Conservation (phyloP, 2,888 invertebrate species). For the Anthophora plumipes region DNA sequence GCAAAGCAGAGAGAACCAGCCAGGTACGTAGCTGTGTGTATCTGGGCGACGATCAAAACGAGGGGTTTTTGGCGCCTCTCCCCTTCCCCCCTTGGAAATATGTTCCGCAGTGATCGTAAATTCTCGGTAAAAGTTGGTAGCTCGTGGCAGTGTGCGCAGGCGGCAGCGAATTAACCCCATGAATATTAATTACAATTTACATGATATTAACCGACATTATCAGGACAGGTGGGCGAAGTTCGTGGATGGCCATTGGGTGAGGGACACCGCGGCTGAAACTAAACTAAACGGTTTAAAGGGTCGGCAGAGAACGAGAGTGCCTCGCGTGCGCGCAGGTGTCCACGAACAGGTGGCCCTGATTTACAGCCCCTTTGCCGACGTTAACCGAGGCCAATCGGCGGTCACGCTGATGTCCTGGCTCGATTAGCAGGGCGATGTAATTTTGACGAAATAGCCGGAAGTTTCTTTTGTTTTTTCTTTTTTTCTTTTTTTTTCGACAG, state of each 20-base stretch:
- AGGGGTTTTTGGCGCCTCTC: not conserved
- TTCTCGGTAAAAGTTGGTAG: conserved; percentile 77
- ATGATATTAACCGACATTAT: conserved; percentile 84
- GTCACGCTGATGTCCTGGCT: conserved; percentile 31
- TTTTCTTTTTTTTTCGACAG: not conserved
- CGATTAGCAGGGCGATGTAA: conserved; percentile 36
- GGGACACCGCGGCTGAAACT: conserved; percentile 51
- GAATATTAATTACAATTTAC: conserved; percentile 84
- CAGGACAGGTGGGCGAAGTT: conserved; percentile 80
- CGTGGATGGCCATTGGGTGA: conserved; percentile 72
- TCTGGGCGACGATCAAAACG: conserved; percentile 31
- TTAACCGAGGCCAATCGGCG: conserved; percentile 34
- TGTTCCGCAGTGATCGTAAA: conserved; percentile 79
- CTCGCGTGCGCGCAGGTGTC: conserved; percentile 40
- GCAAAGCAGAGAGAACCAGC: conserved; percentile 9
- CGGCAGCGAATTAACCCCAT: conserved; percentile 80
- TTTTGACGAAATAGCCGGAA: conserved; percentile 7
- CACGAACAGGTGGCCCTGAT: conserved; percentile 67
- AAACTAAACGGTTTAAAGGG: conserved; percentile 54
- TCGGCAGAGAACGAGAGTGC: conserved; percentile 23
- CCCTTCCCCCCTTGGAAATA: conserved; percentile 74
- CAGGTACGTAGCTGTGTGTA: conserved; percentile 35
- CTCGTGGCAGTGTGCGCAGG: conserved; percentile 56
- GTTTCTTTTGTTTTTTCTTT: not conserved
- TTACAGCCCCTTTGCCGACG: conserved; percentile 46